Evolutionary conservation across 2,797 vertebrate species (phyloP), one percentile per base, ranked within the genome.

Genomic region (Pterois miles): DNA sequence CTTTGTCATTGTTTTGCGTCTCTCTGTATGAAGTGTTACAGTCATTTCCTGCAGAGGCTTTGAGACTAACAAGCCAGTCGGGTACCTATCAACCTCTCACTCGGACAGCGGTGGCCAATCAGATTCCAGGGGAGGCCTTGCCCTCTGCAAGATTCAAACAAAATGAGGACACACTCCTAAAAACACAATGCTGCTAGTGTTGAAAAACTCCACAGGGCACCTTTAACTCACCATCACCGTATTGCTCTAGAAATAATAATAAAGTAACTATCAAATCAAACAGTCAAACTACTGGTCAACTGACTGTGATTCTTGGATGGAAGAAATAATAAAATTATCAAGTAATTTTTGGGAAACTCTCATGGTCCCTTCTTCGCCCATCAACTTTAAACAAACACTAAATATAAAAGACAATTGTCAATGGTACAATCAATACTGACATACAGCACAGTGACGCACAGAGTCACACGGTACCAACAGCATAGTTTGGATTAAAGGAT

Each of bases 341-440:
- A n/a, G 25, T 58, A 2, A 27, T 68, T 76, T 43, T 58, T 12
- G 58, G 54, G 53, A 65, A 82, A 67, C 33, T 80, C 36, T 57
- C 23, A 25, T 9, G 48, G 81, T 90, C 84, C 90, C 83, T 83
- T 92, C 75, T 89, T 90, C 8, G 20, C 76, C 83, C 65, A 63
- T 83, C 62, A 71, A 68, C 70, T 69, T 82, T 36, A 78, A 76
- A 87, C 62, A 74, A 78, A 88, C 74, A 83, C 67, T 60, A 69
- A 69, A 87, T 60, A 76, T 65, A 82, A 84, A 76, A 84, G 62
- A 81, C 48, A 46, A 78, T 56, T 3, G 54, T 78, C 48, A 78
- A 22, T 58, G 68, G 69, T 65, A 71, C 64, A 71, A 70, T 80
- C 82, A 83, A 79, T 76, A 81, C 85, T 63, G 84, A 87, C 84